Conservation (phyloP, 2,113 vertebrate species). For the Bos taurus region DNA sequence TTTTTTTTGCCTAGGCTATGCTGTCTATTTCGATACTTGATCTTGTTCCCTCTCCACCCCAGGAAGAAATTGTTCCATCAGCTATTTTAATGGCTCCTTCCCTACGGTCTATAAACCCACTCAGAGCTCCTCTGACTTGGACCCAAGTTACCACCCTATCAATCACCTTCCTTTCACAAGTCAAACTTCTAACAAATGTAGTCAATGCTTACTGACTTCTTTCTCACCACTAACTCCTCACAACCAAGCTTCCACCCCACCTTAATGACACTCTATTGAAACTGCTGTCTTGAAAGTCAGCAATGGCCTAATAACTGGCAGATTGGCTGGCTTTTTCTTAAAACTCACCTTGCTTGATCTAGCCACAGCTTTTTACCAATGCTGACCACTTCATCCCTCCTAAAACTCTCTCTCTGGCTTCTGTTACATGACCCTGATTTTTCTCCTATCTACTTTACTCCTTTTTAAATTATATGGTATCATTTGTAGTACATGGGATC, state of each 20-base stretch:
- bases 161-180: slow-evolving; percentile 14
- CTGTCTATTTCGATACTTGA: not conserved
- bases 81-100: not conserved
- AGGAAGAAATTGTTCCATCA: slow-evolving; percentile 15
- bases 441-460: not conserved
- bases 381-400: not conserved
- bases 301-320: slow-evolving; percentile 30
- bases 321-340: not conserved
- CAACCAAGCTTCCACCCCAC: not conserved
- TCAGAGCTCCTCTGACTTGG: slow-evolving; percentile 16
- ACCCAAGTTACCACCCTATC: not conserved
- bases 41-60: not conserved
- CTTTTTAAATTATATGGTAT: not conserved
- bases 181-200: not conserved
- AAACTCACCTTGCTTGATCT: not conserved
- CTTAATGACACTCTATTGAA: not conserved
- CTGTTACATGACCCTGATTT: not conserved
- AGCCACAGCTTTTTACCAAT: not conserved
- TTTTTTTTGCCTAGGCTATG: not conserved
- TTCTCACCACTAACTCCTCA: not conserved
- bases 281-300: slow-evolving; percentile 3
- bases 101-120: not conserved
- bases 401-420: not conserved
- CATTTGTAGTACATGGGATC: not conserved
- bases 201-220: not conserved